A percentile compares a stretch with the other conserved stretches of the same genome.
Conservation (phyloP, 2,797 vertebrate genomes). For the Vireo griseus region DNA sequence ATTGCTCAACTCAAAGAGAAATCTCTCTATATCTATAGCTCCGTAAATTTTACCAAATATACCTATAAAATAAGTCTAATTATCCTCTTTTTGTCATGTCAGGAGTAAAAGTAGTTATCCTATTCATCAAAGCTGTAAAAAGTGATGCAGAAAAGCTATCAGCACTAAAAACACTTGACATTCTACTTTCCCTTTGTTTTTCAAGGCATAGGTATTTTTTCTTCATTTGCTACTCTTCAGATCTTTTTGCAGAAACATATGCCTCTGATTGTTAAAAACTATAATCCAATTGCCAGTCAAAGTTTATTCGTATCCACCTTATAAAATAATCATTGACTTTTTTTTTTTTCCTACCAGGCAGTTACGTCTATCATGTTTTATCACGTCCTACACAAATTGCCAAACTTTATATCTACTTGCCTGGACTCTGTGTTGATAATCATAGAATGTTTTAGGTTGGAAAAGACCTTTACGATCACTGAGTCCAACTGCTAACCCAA, state of each 20-base stretch:
- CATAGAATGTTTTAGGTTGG: not conserved
- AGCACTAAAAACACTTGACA: not conserved
- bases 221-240: not conserved
- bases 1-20: not conserved
- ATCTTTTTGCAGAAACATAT: not conserved
- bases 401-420: not conserved
- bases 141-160: not conserved
- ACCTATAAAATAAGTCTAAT: not conserved
- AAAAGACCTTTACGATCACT: not conserved
- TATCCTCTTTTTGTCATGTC: not conserved
- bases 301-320: not conserved
- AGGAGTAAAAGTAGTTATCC: not conserved
- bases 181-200: not conserved
- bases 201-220: not conserved
- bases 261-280: not conserved
- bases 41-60: not conserved
- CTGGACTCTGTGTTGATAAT: not conserved
- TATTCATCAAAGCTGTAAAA: not conserved
- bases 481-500: rapidly evolving
- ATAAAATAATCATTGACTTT: not conserved
- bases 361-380: not conserved
- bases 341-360: not conserved
- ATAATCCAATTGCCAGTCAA: not conserved
- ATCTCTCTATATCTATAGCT: not conserved
- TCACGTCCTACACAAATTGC: not conserved